These are phyloP conservation scores for Ditula angustiorana DNA, from an alignment of 2,888 invertebrate species.

Conservation along the genomic window DNA sequence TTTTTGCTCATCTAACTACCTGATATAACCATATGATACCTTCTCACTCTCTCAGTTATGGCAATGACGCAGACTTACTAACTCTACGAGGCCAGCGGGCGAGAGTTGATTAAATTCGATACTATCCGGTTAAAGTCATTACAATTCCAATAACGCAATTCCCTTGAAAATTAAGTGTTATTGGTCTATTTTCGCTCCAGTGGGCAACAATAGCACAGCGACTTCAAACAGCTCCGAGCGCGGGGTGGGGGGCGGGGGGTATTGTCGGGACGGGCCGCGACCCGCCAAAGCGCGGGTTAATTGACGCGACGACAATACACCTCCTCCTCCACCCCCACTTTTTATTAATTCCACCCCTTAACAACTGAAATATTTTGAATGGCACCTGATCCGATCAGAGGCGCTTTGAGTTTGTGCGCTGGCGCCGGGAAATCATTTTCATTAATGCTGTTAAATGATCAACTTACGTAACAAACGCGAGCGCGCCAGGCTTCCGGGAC, in stretches of 20 bases:
- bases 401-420: neutral
- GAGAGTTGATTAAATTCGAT: too few species aligned
- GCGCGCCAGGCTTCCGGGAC: too few species aligned
- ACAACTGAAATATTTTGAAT: slow-evolving; percentile 2
- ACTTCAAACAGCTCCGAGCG: neutral
- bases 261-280: neutral
- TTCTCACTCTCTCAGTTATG: too few species aligned
- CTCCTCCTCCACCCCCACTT: neutral
- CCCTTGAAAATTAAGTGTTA: neutral
- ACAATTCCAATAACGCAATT: slow-evolving; percentile 1
- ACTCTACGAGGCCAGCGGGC: too few species aligned
- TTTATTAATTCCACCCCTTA: slow-evolving; percentile 3
- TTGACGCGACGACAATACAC: neutral
- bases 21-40: too few species aligned
- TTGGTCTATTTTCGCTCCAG: neutral
- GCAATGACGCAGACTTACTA: too few species aligned
- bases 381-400: slow-evolving; percentile 4
- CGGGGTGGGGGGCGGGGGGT: neutral
- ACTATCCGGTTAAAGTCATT: too few species aligned
- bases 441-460: slow-evolving; percentile 16
- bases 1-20: too few species aligned
- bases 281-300: neutral
- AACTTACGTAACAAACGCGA: too few species aligned
- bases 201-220: neutral
- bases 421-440: neutral